Conservation (phyloP, 2,113 vertebrate genomes). For the Bos indicus region DNA sequence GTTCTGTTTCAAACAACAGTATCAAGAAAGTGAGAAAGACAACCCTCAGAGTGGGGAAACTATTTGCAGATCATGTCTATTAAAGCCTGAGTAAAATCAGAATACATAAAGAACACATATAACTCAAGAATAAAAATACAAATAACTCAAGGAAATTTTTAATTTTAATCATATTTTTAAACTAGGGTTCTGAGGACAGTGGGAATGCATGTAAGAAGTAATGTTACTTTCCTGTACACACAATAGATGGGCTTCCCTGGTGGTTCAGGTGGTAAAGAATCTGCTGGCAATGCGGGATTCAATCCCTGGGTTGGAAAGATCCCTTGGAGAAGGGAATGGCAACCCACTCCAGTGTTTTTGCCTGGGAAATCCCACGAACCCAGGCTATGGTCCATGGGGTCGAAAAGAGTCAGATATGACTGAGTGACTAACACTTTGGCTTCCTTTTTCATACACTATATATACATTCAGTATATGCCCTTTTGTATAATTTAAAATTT, state of each 20-base stretch:
- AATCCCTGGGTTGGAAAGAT: not conserved
- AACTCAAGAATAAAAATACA: not conserved
- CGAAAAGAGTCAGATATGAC: not conserved
- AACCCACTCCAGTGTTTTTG: not conserved
- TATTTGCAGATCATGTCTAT: not conserved
- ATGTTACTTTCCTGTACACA: not conserved
- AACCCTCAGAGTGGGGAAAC: not conserved
- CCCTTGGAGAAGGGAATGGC: not conserved
- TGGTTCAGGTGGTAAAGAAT: not conserved
- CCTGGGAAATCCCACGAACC: not conserved
- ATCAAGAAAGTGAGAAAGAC: not conserved
- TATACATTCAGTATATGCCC: not conserved
- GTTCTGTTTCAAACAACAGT: not conserved
- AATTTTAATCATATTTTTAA: not conserved
- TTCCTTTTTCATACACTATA: not conserved
- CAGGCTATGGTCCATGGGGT: not conserved
- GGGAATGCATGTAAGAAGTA: not conserved
- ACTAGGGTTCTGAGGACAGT: not conserved
- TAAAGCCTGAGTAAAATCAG: not conserved
- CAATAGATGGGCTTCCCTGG: not conserved
- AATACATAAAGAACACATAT: not conserved
- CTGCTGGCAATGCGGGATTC: rapidly evolving
- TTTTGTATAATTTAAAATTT: not conserved
- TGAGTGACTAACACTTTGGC: not conserved
- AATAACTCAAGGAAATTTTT: not conserved